Percentiles rank a stretch among this genome's conserved stretches.
Evolutionary conservation across 2,113 vertebrate species (phyloP).

Genomic region (Irena cyanogastra): DNA sequence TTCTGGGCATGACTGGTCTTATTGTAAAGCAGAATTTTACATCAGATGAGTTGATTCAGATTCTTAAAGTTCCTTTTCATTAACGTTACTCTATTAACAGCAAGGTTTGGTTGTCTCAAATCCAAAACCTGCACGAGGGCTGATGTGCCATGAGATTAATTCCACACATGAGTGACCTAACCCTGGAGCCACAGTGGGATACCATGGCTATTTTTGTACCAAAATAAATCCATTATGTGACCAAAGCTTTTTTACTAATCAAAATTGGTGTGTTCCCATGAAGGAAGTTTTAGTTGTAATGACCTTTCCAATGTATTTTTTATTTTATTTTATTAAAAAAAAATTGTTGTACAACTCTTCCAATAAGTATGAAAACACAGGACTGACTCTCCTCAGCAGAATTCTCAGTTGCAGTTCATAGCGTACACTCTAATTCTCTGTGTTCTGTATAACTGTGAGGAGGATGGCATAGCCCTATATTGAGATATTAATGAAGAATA

Average conservation of each 20-base stretch:
- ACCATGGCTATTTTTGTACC: neutral
- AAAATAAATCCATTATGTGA: neutral
- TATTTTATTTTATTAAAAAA: neutral
- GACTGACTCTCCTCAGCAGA: neutral
- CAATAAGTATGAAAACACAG: neutral
- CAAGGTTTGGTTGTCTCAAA: neutral
- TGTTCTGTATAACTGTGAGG: neutral
- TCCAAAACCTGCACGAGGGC: neutral
- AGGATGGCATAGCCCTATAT: neutral
- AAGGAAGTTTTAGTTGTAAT: neutral
- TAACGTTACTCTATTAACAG: neutral
- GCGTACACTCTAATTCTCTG: neutral
- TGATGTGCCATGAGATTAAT: neutral
- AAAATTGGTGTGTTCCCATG: neutral
- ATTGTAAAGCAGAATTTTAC: neutral
- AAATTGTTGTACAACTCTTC: neutral
- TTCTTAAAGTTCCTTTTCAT: neutral
- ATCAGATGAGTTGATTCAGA: neutral
- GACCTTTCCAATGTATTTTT: neutral
- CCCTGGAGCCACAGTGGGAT: neutral
- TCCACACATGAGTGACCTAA: neutral
- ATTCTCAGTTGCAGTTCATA: neutral
- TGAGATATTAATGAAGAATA: neutral
- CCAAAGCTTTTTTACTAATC: neutral
- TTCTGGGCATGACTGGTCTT: neutral